phyloP scores from a whole-genome alignment of 2,113 vertebrate genomes.

The Neodon shergylaensis region DNA sequence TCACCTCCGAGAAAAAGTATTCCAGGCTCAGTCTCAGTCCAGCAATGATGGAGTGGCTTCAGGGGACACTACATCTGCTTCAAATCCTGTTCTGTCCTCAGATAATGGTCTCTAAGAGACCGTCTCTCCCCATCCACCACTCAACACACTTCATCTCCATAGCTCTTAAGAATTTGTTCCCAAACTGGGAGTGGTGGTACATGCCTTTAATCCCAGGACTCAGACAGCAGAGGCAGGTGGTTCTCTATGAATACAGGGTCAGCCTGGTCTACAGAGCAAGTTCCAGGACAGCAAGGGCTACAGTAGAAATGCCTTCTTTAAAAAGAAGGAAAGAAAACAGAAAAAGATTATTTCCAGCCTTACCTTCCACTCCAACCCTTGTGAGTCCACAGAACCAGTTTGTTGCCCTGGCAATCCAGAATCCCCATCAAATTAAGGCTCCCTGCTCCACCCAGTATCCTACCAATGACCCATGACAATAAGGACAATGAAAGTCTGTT shows the following conservation, averaged over 20 bases:
- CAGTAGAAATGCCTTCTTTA: background rate
- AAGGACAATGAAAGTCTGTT: background rate
- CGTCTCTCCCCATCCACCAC: background rate
- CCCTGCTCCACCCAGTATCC: background rate
- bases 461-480: background rate
- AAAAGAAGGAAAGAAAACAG: background rate
- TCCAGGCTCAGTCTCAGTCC: conserved; percentile 57
- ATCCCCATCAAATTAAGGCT: background rate
- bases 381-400: background rate
- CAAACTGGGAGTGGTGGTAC: background rate
- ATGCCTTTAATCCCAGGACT: background rate
- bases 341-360: background rate
- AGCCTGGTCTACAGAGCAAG: background rate
- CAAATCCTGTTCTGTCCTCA: background rate
- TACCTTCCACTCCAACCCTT: background rate
- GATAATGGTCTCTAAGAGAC: background rate
- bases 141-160: background rate
- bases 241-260: background rate
- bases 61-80: conserved; percentile 49
- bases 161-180: background rate
- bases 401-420: background rate
- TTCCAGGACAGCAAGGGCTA: background rate
- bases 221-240: background rate
- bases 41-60: conserved; percentile 37
- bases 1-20: conserved; percentile 44